phyloP scores from a whole-genome alignment of 2,113 vertebrate genomes.

The Mesembrinibis cayennensis region DNA sequence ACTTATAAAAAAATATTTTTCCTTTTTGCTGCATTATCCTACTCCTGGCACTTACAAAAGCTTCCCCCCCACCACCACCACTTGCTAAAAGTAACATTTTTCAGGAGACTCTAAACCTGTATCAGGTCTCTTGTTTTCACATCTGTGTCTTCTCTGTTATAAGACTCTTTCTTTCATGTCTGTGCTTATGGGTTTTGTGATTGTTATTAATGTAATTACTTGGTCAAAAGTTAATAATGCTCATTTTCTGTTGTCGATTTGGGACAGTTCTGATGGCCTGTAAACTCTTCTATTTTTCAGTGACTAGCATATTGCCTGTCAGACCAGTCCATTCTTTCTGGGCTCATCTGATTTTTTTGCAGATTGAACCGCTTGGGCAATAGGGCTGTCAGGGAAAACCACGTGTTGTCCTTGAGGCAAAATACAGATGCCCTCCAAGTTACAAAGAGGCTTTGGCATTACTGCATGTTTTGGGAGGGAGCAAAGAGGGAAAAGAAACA shows the following conservation, averaged over 20 bases:
- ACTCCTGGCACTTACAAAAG: background rate
- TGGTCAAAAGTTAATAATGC: background rate
- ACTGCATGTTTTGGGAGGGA: background rate
- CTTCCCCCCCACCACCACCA: background rate
- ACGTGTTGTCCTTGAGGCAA: conserved; percentile 27
- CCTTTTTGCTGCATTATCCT: conserved; percentile 14
- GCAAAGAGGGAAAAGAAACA: background rate
- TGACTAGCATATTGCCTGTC: background rate
- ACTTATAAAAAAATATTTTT: conserved; percentile 19
- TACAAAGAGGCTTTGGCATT: background rate
- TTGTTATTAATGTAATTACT: background rate
- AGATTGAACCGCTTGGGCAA: background rate
- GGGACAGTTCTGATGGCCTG: background rate
- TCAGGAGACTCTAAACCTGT: background rate
- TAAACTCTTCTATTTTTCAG: background rate
- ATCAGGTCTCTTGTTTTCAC: background rate
- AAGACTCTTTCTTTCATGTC: rapidly evolving
- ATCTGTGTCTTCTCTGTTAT: background rate
- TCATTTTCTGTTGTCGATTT: background rate
- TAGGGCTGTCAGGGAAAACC: background rate
- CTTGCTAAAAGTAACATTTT: background rate
- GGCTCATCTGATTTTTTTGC: background rate
- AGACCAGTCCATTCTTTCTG: background rate
- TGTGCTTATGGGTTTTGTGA: background rate
- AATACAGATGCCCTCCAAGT: conserved; percentile 27